Evolutionary conservation across 2,888 invertebrate genomes (phyloP).

Genomic region (Chydorus sphaericus): DNA sequence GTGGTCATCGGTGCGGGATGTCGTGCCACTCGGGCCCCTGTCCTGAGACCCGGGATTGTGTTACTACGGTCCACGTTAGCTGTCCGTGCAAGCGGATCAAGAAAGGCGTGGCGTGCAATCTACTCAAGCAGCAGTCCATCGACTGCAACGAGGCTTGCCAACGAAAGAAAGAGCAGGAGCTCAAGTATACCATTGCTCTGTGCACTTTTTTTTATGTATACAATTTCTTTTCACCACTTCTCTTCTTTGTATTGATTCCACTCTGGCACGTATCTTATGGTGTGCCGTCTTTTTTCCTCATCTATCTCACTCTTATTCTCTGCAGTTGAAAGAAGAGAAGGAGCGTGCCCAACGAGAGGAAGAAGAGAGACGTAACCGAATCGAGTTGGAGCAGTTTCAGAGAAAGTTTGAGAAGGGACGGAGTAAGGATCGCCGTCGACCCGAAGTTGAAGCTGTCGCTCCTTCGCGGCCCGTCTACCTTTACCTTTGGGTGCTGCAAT

Average conservation of each 20-base stretch:
- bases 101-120: conserved; percentile 53
- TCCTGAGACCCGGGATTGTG: conserved; percentile 48
- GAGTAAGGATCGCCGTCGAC: conserved; percentile 40
- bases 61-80: conserved; percentile 58
- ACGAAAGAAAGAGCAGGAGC: conserved; percentile 33
- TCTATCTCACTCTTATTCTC: no score
- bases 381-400: conserved; percentile 59
- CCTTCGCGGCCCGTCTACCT: neutral
- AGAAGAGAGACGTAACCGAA: conserved; percentile 51
- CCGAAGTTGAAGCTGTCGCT: neutral
- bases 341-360: conserved; percentile 34
- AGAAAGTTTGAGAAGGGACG: conserved; percentile 45
- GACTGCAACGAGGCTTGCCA: conserved; percentile 49
- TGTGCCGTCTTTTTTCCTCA: neutral
- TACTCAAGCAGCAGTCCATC: conserved; percentile 30
- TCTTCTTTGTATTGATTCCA: neutral
- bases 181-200: neutral
- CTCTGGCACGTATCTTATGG: no score
- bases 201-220: no score
- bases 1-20: conserved; percentile 66
- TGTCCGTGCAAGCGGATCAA: conserved; percentile 66
- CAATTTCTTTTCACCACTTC: neutral
- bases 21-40: conserved; percentile 61
- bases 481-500: neutral
- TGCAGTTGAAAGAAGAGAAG: conserved; percentile 37